Evolutionary conservation across 2,888 invertebrate genomes (phyloP).

Genomic region (Drosophila diplacantha): DNA sequence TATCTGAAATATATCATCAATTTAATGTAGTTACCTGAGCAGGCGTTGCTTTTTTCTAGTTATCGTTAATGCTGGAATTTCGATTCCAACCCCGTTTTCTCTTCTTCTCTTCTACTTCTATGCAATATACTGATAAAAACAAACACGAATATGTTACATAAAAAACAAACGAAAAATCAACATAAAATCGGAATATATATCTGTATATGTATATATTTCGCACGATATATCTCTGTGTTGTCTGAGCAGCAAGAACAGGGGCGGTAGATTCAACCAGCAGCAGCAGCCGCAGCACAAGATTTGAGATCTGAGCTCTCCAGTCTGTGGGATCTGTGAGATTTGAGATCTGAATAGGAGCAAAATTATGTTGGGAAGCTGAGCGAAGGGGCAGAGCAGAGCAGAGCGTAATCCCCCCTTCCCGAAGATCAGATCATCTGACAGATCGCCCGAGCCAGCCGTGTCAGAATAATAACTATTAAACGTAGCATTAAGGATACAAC

Average conservation of each 20-base stretch:
- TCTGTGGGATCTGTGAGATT: slow-evolving; percentile 1
- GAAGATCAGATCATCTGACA: slow-evolving; percentile 5
- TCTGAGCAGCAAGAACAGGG: slow-evolving; percentile 50
- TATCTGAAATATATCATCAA: slow-evolving; percentile 12
- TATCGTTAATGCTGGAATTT: slow-evolving; percentile 73
- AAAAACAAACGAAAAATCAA: slow-evolving; percentile 17
- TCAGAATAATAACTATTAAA: slow-evolving; percentile 1
- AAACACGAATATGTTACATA: slow-evolving; percentile 15
- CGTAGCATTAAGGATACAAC: slow-evolving; percentile 7
- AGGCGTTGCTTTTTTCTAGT: slow-evolving; percentile 46
- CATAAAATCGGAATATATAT: slow-evolving; percentile 6
- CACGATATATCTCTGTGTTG: slow-evolving; percentile 27
- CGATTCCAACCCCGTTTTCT: slow-evolving; percentile 72
- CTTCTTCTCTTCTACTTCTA: slow-evolving; percentile 67
- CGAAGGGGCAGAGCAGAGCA: not conserved
- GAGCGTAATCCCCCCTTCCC: not conserved
- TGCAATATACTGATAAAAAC: slow-evolving; percentile 45
- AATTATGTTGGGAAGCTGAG: slow-evolving; percentile 1
- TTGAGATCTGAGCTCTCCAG: slow-evolving; percentile 18
- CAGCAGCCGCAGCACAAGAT: slow-evolving; percentile 48
- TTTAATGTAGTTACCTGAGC: slow-evolving; percentile 43
- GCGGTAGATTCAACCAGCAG: slow-evolving; percentile 41
- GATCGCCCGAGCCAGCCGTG: slow-evolving; percentile 3
- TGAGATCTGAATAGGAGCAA: slow-evolving; percentile 12
- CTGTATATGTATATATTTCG: not conserved